Base-by-base conservation (phyloP, 2,888 invertebrate species). In the Synanthedon formicaeformis region DNA sequence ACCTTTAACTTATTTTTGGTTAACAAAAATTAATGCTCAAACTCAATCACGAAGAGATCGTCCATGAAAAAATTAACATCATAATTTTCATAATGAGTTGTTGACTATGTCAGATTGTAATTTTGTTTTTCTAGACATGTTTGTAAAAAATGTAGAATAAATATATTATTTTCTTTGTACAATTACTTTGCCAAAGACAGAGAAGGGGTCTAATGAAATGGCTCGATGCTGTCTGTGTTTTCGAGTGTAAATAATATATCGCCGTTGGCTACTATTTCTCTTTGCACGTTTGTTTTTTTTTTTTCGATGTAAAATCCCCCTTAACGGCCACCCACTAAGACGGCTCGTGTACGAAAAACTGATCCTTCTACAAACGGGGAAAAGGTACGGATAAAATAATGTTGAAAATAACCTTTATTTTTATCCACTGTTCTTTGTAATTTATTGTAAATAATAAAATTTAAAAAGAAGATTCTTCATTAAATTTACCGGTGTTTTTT, bases 241-340 rank as follows among this genome's bases (percentile, higher is more conserved):
- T 59, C 56, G 51, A 59, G 54, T 60, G 60, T 59, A 60, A 58
- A 58, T 59, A 64, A 66, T 58, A 63, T 63, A 66, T 64, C 34
- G 59, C 55, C 51, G 53, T 45, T 45, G 45, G 45, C 45, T 45
- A 45, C 45, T n/a, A 14, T 45, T 13, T 12, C 14, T 6, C 45
- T 45, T 14, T 45, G n/a, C 14, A 14, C 45, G 14, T 14, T n/a
- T 45, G n/a, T 45, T n/a, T 45, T 45, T 41, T 45, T 41, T 16
- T 41, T 45, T 5, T 12, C 45, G 45, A 11, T 45, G 13, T 45
- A 45, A 45, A 45, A 12, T 45, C 45, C 45, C 45, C 45, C 45
- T 13, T n/a, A 45, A 45, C 45, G 45, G 45, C 45, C 45, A 45
- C 41, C 41, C 41, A 45, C 45, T 45, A 45, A 45, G 45, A 14